Percentiles rank a stretch among this genome's conserved stretches.
Conservation (phyloP, 2,113 vertebrate species). For the Pterocles burchelli region DNA sequence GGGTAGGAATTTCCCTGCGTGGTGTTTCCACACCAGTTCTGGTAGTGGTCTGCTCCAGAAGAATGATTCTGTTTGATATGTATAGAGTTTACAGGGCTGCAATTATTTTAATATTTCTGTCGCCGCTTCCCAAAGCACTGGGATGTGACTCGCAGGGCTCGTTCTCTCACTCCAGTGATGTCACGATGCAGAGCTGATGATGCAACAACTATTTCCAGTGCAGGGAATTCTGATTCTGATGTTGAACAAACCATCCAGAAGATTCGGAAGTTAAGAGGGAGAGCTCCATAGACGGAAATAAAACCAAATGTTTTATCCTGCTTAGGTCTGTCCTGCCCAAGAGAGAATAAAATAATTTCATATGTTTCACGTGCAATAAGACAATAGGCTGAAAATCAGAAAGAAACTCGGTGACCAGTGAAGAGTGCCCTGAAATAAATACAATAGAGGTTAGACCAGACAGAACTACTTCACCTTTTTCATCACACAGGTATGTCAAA, state of each 20-base stretch:
- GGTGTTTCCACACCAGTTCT: background rate
- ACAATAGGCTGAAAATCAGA: background rate
- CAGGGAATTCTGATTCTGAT: background rate
- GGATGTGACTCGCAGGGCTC: accelerated
- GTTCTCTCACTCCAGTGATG: background rate
- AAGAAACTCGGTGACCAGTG: background rate
- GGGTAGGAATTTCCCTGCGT: accelerated
- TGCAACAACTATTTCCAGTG: background rate
- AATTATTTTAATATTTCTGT: background rate
- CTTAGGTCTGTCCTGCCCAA: background rate
- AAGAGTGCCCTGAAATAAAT: background rate
- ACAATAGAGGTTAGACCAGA: background rate
- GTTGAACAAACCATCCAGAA: background rate
- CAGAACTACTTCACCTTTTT: background rate
- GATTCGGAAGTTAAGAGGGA: background rate
- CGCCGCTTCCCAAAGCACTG: background rate
- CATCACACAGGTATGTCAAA: background rate
- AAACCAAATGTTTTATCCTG: background rate
- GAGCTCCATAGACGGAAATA: background rate
- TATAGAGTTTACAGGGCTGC: background rate
- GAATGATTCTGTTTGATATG: background rate
- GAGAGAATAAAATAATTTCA: background rate
- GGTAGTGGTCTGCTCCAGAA: background rate
- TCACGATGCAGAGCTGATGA: accelerated
- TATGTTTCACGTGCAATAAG: background rate